Percentiles rank a stretch among this genome's conserved stretches.
Conservation (phyloP, 2,797 vertebrate species). For the Syngnathus acus region DNA sequence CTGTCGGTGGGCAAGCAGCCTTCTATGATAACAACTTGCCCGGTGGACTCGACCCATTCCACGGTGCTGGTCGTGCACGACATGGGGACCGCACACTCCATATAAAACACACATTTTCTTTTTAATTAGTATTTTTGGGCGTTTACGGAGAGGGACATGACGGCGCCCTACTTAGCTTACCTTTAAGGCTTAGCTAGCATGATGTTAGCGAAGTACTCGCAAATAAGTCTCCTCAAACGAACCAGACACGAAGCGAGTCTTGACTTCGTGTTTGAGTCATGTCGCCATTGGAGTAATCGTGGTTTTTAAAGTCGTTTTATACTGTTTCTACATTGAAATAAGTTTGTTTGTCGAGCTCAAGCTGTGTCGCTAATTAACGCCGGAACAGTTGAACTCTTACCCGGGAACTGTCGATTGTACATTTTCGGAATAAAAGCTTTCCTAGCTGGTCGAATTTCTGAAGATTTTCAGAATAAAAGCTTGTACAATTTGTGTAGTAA, state of each 20-base stretch:
- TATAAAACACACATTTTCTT: not conserved
- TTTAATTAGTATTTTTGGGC: no score
- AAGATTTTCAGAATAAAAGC: not conserved
- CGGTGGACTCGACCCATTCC: slow-evolving; percentile 58
- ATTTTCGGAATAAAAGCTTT: not conserved
- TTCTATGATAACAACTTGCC: slow-evolving; percentile 51
- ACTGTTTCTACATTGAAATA: not conserved
- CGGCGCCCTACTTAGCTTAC: not conserved
- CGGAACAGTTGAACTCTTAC: not conserved
- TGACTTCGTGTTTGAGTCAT: not conserved
- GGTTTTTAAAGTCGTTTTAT: not conserved
- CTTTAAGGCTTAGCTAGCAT: slow-evolving; percentile 1
- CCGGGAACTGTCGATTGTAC: not conserved
- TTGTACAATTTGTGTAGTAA: not conserved
- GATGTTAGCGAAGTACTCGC: not conserved
- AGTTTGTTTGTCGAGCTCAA: not conserved
- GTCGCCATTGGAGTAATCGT: no score
- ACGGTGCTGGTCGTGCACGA: slow-evolving; percentile 13
- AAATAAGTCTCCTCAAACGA: not conserved
- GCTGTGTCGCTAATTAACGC: not conserved
- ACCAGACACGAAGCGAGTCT: not conserved
- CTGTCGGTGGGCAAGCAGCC: slow-evolving; percentile 24
- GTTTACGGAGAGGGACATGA: not conserved
- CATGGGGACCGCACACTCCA: not conserved
- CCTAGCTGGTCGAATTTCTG: not conserved